Evolutionary conservation across 2,797 vertebrate species (phyloP), one percentile per base, ranked within the genome.

Genomic region (Hippocampus kuda): DNA sequence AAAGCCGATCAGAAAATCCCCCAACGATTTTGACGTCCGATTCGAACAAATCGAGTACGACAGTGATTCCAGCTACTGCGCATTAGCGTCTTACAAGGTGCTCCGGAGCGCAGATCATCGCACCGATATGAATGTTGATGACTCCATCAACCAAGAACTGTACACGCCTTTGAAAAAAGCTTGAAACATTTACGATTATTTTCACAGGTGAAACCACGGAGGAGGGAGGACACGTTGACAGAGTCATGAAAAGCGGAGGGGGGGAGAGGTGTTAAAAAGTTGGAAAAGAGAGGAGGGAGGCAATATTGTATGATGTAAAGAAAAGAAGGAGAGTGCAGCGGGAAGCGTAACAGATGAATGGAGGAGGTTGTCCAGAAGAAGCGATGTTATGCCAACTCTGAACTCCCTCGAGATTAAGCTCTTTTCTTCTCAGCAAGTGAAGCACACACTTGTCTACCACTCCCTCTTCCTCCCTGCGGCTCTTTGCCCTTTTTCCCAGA

Each of bases 331-430:
- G 18, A 65, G 22, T 49, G 63, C 24, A 49, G 63, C 9, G 24
- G 63, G 57, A 41, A 68, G 44, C 46, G 38, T 13, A 49, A n/a
- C 30, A 16, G 66, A 54, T 63, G 72, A 79, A 76, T 65, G 62
- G 71, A 81, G 68, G 65, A 75, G 46, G 59, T 30, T 73, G 79
- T 68, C 67, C 42, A 59, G 68, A 72, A 72, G 65, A 76, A 70
- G 73, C 76, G 74, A 82, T 79, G 76, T 84, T 76, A 68, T 42
- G 65, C 80, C 72, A 83, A 77, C 76, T 81, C 67, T 65, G 73
- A 77, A 82, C 83, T 81, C 83, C 83, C 80, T 77, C 15, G 46
- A 82, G 79, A 84, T 85, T 79, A 82, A 66, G 16, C 11, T 72
- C 75, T 67, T 84, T 86, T 86, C 79, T 85, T 82, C 77, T 67